A percentile compares a stretch with the other conserved stretches of the same genome.
Evolutionary conservation across 2,113 vertebrate genomes (phyloP).

Genomic region (Pampusana beccarii): DNA sequence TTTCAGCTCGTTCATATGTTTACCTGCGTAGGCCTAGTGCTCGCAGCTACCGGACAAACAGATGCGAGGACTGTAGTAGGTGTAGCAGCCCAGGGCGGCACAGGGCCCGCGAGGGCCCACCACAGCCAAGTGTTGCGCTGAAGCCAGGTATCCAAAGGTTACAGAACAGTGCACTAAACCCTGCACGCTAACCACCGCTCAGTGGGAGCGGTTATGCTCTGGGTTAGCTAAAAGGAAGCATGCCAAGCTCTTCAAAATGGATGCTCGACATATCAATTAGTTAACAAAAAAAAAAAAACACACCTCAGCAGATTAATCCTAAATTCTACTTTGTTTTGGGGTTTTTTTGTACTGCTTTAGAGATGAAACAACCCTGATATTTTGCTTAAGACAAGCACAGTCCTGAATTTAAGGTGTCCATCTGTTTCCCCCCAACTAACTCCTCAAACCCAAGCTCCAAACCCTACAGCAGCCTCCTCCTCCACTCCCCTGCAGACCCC

Average conservation of each 20-base stretch:
- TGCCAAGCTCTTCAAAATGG: background rate
- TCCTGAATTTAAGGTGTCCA: background rate
- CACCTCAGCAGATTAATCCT: background rate
- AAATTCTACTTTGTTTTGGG: background rate
- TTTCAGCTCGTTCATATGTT: background rate
- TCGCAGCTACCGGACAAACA: background rate
- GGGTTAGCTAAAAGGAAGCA: background rate
- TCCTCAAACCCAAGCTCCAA: background rate
- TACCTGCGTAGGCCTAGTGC: background rate
- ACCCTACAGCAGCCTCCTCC: background rate
- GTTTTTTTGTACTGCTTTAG: background rate
- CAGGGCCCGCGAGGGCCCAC: background rate
- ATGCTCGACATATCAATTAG: background rate
- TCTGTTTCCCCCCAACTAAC: background rate
- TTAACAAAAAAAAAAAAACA: background rate
- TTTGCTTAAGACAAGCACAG: background rate
- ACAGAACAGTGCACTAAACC: background rate
- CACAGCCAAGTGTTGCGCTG: accelerated
- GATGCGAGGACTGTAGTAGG: accelerated
- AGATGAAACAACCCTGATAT: background rate
- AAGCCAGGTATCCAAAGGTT: background rate
- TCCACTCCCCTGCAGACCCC: background rate
- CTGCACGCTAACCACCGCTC: background rate
- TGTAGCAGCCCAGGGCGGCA: accelerated
- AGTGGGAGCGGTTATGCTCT: background rate